Evolutionary conservation across 2,797 vertebrate genomes (phyloP), one percentile per base, ranked within the genome.

Genomic region (Perodicticus potto): DNA sequence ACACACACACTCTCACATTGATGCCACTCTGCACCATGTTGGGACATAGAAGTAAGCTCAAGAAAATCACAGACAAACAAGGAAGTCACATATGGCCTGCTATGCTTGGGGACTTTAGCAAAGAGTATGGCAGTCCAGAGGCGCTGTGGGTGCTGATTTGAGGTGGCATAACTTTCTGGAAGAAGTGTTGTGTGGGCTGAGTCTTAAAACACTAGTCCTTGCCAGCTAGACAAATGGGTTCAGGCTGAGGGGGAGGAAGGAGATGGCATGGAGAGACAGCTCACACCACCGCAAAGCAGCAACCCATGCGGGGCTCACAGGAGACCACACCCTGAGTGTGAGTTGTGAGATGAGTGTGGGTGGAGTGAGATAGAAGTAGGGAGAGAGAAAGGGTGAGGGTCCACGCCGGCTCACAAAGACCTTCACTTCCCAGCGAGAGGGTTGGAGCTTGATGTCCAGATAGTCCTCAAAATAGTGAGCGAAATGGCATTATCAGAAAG

Each of bases 21-120:
- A 19, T 70, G 19, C 2, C 17, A 57, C 12, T 43, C 27, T 45
- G 5, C 1, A 88, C 16, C 34, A 2, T n/a, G 2, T 67, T 88
- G 49, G 25, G 34, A 65, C 70, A 13, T n/a, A 91, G 25, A 87
- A 72, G 77, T 43, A 92, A 86, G 53, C 22, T 69, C 40, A 78
- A 87, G 72, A 25, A 81, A 84, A 67, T 72, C n/a, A 74, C 12
- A 86, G 59, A 34, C 12, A 34, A 76, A 49, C 3, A 34, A 59
- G 32, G 37, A 27, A 32, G 17, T 7, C 20, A 0, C 34, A 2
- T 40, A 14, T 9, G 27, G 10, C 29, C 1, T 32, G 7, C n/a
- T 76, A 0, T 72, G 40, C 9, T 40, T 25, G 6, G 19, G 22
- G 19, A 45, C 45, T 2, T 4, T 7, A 45, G 27, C 3, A 11